Conservation (phyloP, 2,113 vertebrate species). For the Ammodytes marinus region DNA sequence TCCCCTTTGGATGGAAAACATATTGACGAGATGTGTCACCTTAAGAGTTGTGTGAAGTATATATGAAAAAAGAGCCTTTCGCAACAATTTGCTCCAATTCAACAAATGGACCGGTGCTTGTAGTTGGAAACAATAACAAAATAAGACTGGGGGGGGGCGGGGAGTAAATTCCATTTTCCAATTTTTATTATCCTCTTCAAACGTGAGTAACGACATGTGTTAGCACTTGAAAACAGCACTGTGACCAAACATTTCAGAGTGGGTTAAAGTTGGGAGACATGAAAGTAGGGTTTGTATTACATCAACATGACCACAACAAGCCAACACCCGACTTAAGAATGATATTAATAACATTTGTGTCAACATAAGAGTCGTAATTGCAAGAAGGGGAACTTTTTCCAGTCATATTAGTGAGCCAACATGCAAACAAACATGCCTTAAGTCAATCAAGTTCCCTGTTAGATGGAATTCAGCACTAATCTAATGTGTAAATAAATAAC, state of each 20-base stretch:
- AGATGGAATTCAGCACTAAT: not conserved
- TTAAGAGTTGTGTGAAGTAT: not conserved
- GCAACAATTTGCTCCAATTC: conserved; percentile 17
- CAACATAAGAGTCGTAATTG: not conserved
- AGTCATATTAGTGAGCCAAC: too few species aligned
- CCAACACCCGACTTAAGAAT: not conserved
- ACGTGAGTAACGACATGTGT: not conserved
- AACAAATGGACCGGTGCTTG: conserved; percentile 34
- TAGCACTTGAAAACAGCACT: not conserved
- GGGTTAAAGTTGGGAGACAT: not conserved
- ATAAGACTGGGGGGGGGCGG: not conserved
- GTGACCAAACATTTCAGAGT: not conserved
- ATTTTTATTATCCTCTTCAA: conserved; percentile 5
- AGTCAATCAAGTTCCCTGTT: not conserved
- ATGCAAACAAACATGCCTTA: not conserved
- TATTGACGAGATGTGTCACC: conserved; percentile 58
- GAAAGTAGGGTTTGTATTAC: not conserved
- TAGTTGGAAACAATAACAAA: conserved; percentile 18
- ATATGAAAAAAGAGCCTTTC: conserved; percentile 32
- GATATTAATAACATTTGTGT: not conserved
- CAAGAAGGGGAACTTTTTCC: too few species aligned
- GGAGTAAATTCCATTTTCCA: conserved; percentile 4
- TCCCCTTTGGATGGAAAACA: conserved; percentile 62
- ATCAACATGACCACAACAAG: conserved; percentile 4
- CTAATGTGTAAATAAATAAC: too few species aligned